These are phyloP conservation scores for Karalla daura DNA, from an alignment of 2,797 vertebrate species.

Conservation along the genomic window DNA sequence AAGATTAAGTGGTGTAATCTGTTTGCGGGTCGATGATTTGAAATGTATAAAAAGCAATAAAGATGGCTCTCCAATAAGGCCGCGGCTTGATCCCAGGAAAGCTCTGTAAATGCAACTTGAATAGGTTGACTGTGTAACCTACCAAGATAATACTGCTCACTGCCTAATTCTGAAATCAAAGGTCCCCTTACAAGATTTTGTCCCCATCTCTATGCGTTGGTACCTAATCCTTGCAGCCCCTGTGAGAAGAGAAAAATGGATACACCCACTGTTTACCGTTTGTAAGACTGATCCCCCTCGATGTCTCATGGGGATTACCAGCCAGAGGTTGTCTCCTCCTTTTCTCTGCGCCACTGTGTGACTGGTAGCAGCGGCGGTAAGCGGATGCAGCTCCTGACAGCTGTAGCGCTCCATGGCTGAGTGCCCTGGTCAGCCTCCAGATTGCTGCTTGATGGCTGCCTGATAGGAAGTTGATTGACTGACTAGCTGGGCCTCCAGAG, in stretches of 20 bases:
- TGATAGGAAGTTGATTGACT: slow-evolving; percentile 85
- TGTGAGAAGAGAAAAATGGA: background rate
- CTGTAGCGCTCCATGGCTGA: slow-evolving; percentile 57
- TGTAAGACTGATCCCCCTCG: background rate
- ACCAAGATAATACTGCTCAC: no score
- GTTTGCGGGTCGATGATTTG: no score
- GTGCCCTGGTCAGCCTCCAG: slow-evolving; percentile 69
- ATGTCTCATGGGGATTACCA: background rate
- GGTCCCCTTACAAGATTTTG: no score
- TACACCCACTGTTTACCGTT: background rate
- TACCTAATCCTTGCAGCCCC: no score
- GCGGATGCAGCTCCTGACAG: slow-evolving; percentile 55
- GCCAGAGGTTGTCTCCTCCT: slow-evolving; percentile 6
- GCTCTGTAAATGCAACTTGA: no score
- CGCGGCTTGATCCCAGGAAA: background rate
- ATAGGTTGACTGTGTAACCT: no score
- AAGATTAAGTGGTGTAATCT: background rate
- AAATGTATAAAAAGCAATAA: no score
- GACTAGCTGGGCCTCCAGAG: slow-evolving; percentile 68
- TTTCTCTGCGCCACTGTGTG: slow-evolving; percentile 9
- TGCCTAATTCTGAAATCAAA: no score
- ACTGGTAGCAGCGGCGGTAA: background rate
- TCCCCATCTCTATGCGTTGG: no score
- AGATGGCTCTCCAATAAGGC: background rate
- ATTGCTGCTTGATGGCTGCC: slow-evolving; percentile 72